These are phyloP conservation scores for Tetragonula carbonaria DNA, from an alignment of 2,888 invertebrate species.

Conservation along the genomic window DNA sequence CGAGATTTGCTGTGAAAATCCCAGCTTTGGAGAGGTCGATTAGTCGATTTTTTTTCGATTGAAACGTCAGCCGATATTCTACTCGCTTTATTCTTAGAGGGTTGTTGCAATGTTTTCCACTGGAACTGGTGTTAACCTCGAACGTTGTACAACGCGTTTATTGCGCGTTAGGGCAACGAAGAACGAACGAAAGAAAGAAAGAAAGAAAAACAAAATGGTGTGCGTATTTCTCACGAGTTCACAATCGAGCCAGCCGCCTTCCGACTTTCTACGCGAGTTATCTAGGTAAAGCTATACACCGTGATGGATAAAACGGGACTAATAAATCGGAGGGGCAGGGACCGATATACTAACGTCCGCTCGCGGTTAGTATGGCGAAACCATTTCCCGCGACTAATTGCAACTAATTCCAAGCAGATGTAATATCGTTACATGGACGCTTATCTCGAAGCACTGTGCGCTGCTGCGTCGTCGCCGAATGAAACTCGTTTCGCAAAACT, in stretches of 20 bases:
- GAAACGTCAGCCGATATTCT: neutral
- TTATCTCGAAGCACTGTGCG: too few species aligned
- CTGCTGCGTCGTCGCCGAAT: neutral
- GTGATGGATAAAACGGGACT: conserved; percentile 35
- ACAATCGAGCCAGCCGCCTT: conserved; percentile 47
- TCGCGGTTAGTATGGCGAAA: conserved; percentile 22
- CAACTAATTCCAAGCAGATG: too few species aligned
- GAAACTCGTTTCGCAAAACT: neutral
- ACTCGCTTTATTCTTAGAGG: conserved; percentile 37
- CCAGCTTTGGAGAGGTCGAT: conserved; percentile 8
- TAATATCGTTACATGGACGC: too few species aligned
- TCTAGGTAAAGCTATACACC: conserved; percentile 37
- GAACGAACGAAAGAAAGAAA: neutral
- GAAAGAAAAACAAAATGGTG: conserved; percentile 32
- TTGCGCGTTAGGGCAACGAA: too few species aligned
- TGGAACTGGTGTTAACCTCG: conserved; percentile 38
- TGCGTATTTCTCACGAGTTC: conserved; percentile 63
- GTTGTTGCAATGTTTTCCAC: conserved; percentile 46
- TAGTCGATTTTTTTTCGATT: neutral
- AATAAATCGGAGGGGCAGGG: conserved; percentile 38
- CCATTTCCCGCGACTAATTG: conserved; percentile 13
- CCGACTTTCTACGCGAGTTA: conserved; percentile 53
- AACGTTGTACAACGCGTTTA: neutral
- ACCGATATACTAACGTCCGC: neutral
- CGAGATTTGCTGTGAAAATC: neutral